Evolutionary conservation across 2,888 invertebrate genomes (phyloP), one percentile per base, ranked within the genome.

Genomic region (Strigamia transsilvanica): DNA sequence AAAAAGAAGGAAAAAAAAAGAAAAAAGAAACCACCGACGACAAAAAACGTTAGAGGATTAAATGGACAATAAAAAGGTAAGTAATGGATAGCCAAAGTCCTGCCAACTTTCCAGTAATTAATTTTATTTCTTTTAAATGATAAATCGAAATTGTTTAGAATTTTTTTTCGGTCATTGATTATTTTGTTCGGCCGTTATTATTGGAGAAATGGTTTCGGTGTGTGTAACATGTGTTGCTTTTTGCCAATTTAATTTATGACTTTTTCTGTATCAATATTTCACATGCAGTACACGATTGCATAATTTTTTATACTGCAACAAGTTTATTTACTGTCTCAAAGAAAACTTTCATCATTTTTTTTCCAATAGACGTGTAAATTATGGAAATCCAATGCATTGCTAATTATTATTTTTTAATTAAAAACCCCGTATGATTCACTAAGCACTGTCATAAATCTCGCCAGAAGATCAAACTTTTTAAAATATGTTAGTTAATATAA

Each of bases 331-430:
- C 32, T 73, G 23, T 15, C n/a, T 21, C 73, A 21, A 21, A n/a
- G 18, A 27, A 73, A 73, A 73, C 73, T 73, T 73, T 73, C n/a
- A 73, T 27, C 13, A 21, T 73, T 73, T 73, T 15, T 73, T 21
- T 21, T 32, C 13, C 73, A 73, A 13, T 7, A 10, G 7, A 27
- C 13, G 18, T 73, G 23, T 73, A 27, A 73, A 27, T 46, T n/a
- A n/a, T 46, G 46, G 1, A n/a, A 46, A 46, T 46, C 12, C 13
- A 46, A 46, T 46, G 46, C 46, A 13, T 46, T n/a, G 15, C 13
- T 46, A 46, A n/a, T 46, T n/a, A 46, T 13, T 46, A n/a, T 46
- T 46, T 46, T 46, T 13, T 9, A 46, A 13, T 12, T 5, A 38
- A 38, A 38, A 38, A 38, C 15, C 5, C 46, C 15, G 15, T 13